phyloP scores from a whole-genome alignment of 1,140 invertebrate genomes.

The Babylonia areolata region DNA sequence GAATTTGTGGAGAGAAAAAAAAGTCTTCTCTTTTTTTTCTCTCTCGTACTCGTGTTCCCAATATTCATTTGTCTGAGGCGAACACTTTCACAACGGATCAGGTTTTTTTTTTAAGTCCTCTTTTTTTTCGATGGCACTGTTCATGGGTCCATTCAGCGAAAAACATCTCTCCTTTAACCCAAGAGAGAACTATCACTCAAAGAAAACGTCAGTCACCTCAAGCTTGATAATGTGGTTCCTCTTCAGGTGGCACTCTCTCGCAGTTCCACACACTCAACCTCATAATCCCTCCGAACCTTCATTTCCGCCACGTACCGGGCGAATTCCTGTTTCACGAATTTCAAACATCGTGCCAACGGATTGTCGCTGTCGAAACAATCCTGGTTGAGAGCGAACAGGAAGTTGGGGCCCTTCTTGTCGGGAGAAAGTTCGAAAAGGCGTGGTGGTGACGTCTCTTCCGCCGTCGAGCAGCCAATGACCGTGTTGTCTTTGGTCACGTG shows the following conservation, averaged over 20 bases:
- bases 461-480: constrained; percentile 58
- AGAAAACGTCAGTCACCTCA: not conserved
- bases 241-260: not conserved
- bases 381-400: constrained; percentile 58
- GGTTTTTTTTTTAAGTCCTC: not conserved
- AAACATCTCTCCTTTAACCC: not conserved
- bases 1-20: no score
- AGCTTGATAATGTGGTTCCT: no score
- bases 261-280: constrained; percentile 44
- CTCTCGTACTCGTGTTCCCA: no score
- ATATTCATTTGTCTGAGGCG: no score
- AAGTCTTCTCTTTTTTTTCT: not conserved
- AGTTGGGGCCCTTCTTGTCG: constrained; percentile 52
- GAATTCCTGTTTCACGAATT: constrained; percentile 46
- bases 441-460: constrained; percentile 42
- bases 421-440: constrained; percentile 65
- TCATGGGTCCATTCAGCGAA: not conserved
- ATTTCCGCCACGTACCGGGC: constrained; percentile 60
- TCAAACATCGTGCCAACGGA: constrained; percentile 43
- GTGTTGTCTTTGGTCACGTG: constrained; percentile 66
- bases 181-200: not conserved
- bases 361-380: constrained; percentile 47
- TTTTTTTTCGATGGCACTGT: no score
- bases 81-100: not conserved
- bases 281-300: constrained; percentile 61